A percentile compares a stretch with the other conserved stretches of the same genome.
phyloP scores from a whole-genome alignment of 2,113 vertebrate species.

The Myanophis thanlyinensis region DNA sequence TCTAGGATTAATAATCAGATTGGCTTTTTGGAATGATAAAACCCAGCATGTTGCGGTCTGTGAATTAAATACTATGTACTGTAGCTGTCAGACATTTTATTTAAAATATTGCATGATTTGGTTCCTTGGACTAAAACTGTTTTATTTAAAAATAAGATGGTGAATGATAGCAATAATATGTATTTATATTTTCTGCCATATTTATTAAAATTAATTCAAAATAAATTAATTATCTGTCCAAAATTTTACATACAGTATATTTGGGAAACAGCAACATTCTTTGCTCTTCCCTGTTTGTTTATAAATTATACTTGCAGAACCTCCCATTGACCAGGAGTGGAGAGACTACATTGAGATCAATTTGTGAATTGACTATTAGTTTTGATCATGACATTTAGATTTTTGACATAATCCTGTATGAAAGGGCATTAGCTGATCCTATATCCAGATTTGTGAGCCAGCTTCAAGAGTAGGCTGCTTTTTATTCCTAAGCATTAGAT shows the following conservation, averaged over 20 bases:
- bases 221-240: background rate
- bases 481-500: background rate
- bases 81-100: background rate
- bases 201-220: background rate
- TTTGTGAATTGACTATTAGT: background rate
- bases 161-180: background rate
- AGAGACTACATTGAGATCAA: background rate
- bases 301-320: background rate
- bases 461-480: background rate
- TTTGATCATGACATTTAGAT: background rate
- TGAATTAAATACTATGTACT: background rate
- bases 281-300: background rate
- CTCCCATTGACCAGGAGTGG: background rate
- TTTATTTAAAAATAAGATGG: constrained; percentile 22
- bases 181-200: background rate
- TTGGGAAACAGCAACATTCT: background rate
- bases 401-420: background rate
- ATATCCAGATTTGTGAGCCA: background rate
- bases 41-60: background rate
- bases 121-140: background rate
- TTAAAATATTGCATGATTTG: background rate
- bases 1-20: background rate
- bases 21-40: background rate
- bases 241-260: background rate
- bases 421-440: background rate